These are phyloP conservation scores for Danio choprae DNA, from an alignment of 2,797 vertebrate species.

Conservation along the genomic window DNA sequence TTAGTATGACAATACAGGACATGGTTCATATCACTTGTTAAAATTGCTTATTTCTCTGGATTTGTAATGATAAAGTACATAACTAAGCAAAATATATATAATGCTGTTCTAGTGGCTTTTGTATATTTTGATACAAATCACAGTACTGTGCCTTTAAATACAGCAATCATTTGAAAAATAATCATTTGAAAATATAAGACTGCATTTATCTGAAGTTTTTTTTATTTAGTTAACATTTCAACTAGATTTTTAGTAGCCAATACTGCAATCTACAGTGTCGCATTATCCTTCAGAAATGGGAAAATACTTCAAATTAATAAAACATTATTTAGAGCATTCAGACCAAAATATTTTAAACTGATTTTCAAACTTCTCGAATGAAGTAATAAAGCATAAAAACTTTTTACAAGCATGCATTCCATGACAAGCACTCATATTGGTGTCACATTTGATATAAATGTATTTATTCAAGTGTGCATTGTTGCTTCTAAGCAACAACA, in stretches of 20 bases:
- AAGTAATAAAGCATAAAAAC: constrained; percentile 4
- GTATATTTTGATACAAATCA: no score
- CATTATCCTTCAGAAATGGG: background rate
- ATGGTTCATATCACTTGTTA: no score
- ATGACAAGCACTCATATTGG: background rate
- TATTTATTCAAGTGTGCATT: constrained; percentile 15
- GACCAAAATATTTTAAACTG: background rate
- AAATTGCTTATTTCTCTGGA: no score
- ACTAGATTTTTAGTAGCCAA: background rate
- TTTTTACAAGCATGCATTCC: background rate
- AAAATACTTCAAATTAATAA: no score
- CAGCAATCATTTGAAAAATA: background rate
- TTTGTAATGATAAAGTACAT: no score
- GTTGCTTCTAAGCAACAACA: constrained; percentile 15
- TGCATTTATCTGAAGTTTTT: background rate
- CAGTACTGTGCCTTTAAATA: no score
- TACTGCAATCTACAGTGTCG: background rate
- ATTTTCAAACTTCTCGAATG: background rate
- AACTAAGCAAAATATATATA: no score
- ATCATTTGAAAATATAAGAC: background rate
- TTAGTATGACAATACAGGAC: no score
- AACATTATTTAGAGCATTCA: background rate
- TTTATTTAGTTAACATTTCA: background rate
- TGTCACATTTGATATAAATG: constrained; percentile 2
- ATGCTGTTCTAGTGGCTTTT: no score